Conservation (phyloP, 2,888 invertebrate species). For the Serrognathus titanus region DNA sequence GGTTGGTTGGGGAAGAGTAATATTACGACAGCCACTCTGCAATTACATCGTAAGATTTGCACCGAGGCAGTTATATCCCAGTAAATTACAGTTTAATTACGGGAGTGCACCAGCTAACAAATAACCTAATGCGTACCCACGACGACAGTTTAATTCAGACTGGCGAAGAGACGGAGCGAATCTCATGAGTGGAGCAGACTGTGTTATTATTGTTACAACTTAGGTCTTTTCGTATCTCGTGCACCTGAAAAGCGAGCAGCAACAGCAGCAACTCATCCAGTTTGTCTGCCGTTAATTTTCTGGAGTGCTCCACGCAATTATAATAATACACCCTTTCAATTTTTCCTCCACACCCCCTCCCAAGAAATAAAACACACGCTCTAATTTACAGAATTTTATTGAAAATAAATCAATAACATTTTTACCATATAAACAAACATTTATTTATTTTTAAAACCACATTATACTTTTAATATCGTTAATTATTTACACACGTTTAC, state of each 20-base stretch:
- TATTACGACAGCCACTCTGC: no score
- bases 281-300: constrained; percentile 8
- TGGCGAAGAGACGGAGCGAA: background rate
- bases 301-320: constrained; percentile 10
- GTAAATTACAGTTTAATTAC: constrained; percentile 1
- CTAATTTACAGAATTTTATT: constrained; percentile 21
- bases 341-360: no score
- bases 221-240: background rate
- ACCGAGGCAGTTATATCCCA: background rate
- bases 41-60: background rate
- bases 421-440: constrained; percentile 23
- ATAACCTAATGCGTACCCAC: background rate
- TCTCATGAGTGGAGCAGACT: no score
- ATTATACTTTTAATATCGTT: constrained; percentile 7
- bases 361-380: constrained; percentile 3
- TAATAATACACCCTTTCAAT: constrained; percentile 7
- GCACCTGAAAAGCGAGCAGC: background rate
- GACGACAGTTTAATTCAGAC: background rate
- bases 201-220: no score
- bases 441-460: constrained; percentile 13
- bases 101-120: background rate
- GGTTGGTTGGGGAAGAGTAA: no score
- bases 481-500: constrained; percentile 10
- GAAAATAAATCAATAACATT: constrained; percentile 28
- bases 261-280: background rate